These are phyloP conservation scores for Darevskia nairensis DNA, from an alignment of 2,797 vertebrate genomes.

Conservation along the genomic window DNA sequence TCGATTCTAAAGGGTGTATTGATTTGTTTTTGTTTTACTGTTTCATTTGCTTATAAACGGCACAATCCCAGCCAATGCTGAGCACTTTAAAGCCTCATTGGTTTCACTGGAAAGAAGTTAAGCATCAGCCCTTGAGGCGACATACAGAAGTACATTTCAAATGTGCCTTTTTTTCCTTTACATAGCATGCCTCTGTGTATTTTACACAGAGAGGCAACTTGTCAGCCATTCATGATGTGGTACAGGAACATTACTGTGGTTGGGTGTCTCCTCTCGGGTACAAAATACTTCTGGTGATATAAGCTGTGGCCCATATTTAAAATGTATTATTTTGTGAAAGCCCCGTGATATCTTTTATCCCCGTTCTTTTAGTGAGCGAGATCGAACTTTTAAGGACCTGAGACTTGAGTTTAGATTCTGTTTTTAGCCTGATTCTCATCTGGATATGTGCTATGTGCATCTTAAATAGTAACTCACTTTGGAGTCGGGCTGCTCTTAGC, in stretches of 20 bases:
- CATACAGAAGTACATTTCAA: too few species aligned
- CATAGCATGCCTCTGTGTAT: too few species aligned
- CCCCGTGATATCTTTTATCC: background rate
- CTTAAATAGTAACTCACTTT: background rate
- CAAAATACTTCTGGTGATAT: background rate
- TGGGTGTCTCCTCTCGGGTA: background rate
- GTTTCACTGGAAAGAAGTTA: too few species aligned
- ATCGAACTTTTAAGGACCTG: background rate
- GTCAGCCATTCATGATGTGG: too few species aligned
- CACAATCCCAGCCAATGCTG: too few species aligned
- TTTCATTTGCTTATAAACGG: too few species aligned
- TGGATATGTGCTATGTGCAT: background rate
- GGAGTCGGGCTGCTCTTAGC: background rate
- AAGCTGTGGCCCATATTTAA: background rate
- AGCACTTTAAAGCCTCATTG: too few species aligned
- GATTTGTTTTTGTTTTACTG: too few species aligned
- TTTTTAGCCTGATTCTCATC: background rate
- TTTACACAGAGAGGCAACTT: too few species aligned
- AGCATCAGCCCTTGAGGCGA: too few species aligned
- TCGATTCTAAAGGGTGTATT: background rate
- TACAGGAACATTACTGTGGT: too few species aligned
- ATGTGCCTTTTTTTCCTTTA: too few species aligned
- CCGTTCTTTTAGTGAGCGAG: background rate
- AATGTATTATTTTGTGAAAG: background rate
- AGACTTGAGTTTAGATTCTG: background rate